Conservation (phyloP, 2,797 vertebrate genomes). For the Lutjanus argentimaculatus region DNA sequence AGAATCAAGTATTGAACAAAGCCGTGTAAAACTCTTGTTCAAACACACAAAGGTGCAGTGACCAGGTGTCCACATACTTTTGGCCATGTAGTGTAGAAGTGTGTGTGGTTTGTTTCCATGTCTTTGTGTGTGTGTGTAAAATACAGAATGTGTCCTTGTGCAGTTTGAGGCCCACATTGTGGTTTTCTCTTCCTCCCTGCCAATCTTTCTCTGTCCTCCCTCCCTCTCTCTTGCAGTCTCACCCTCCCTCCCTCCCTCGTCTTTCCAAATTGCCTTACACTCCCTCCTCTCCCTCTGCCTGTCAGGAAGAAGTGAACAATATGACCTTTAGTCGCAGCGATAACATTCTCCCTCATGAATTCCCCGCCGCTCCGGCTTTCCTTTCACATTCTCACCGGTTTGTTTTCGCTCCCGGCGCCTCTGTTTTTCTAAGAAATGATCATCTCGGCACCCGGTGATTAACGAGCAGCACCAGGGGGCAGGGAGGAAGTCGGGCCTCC, state of each 20-base stretch:
- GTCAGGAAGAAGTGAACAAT: conserved; percentile 88
- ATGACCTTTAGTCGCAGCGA: conserved; percentile 80
- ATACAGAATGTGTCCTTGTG: conserved; percentile 46
- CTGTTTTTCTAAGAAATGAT: conserved; percentile 80
- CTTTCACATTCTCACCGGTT: conserved; percentile 74
- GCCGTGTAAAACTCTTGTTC: no score
- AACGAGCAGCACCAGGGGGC: conserved; percentile 63
- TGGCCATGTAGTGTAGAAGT: neutral
- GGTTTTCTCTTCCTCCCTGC: conserved; percentile 63
- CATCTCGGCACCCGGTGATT: conserved; percentile 71
- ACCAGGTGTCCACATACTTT: conserved; percentile 8
- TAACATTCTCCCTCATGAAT: conserved; percentile 82
- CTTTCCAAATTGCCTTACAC: conserved; percentile 39
- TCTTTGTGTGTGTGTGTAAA: conserved; percentile 13
- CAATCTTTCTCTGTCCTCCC: conserved; percentile 73
- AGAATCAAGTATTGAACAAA: no score
- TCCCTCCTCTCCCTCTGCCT: conserved; percentile 38
- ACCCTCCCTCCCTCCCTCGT: conserved; percentile 22
- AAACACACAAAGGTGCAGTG: no score
- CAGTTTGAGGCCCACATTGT: conserved; percentile 57
- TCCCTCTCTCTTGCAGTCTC: conserved; percentile 25
- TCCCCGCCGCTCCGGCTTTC: conserved; percentile 62
- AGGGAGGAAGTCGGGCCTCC: conserved; percentile 46
- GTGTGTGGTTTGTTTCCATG: conserved; percentile 23
- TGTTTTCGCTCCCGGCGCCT: conserved; percentile 69